Evolutionary conservation across 2,888 invertebrate species (phyloP), one percentile per base, ranked within the genome.

Genomic region (Sericinus montela): DNA sequence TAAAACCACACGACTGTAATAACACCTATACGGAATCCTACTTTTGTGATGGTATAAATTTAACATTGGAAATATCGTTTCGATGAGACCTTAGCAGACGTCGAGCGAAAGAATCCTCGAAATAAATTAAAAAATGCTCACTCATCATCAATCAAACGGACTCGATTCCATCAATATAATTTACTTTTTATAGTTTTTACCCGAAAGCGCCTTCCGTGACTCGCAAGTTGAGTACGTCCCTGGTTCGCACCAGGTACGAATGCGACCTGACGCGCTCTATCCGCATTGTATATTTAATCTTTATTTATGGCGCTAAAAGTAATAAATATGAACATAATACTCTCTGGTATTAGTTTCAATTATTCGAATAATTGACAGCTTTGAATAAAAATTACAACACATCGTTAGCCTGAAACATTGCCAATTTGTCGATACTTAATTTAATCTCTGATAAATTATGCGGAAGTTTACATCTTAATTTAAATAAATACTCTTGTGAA

Each of bases 121-220:
- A 86, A 84, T 81, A 85, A 86, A 88, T 88, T 87, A 88, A 85
- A 85, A 86, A 82, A 71, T 78, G 87, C 87, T 75, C 77, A 80
- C 80, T 87, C 87, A 88, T 80, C 88, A 87, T 88, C 87, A 87
- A 87, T 88, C 88, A 88, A 87, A 79, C 78, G 62, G 71, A 72
- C 71, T 86, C 87, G 87, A 88, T 81, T 86, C 86, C 87, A 83
- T 87, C 87, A 79, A 86, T 87, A 86, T 88, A 87, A 86, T 87
- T 85, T 88, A 84, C 79, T 87, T 88, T 87, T 87, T 85, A 82
- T 86, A 82, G 81, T 84, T 87, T 85, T 86, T 80, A 85, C 80
- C 77, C 72, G 72, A 85, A 87, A 84, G 79, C 82, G 70, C 80
- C 81, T 73, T 77, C 73, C 74, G 77, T 86, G 85, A 85, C 85